Percentiles rank a stretch among this genome's conserved stretches.
Evolutionary conservation across 2,888 invertebrate genomes (phyloP).

Genomic region (Amphipoea lucens): DNA sequence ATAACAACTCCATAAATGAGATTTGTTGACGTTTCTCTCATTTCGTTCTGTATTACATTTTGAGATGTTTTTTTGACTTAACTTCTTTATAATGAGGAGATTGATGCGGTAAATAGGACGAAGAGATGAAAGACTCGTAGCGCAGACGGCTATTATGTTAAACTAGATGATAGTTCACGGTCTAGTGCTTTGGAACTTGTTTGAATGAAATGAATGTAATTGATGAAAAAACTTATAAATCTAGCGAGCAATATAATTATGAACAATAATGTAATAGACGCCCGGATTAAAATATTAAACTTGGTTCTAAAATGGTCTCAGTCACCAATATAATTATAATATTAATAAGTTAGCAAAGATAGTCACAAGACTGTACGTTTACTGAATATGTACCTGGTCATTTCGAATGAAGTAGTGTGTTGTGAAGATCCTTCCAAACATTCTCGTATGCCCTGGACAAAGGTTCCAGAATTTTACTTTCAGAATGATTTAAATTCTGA

Average conservation of each 20-base stretch:
- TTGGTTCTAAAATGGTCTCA: background rate
- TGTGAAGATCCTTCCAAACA: no score
- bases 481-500: background rate
- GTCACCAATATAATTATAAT: background rate
- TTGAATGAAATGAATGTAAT: conserved; percentile 43
- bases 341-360: background rate
- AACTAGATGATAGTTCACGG: conserved; percentile 50
- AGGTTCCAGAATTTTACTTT: background rate
- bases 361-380: background rate
- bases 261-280: background rate
- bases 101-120: conserved; percentile 50
- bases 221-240: conserved; percentile 29
- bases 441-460: background rate
- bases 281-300: background rate
- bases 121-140: conserved; percentile 30
- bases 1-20: conserved; percentile 70
- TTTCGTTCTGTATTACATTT: conserved; percentile 63
- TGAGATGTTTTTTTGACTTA: conserved; percentile 50
- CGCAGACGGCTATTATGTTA: conserved; percentile 35
- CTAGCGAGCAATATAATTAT: background rate
- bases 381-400: no score
- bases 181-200: conserved; percentile 41
- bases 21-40: conserved; percentile 62
- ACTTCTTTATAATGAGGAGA: conserved; percentile 51
- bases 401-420: background rate